Percentiles rank a stretch among this genome's conserved stretches.
These are phyloP conservation scores for Pollenia angustigena DNA, from an alignment of 2,888 invertebrate genomes.

Conservation along the genomic window DNA sequence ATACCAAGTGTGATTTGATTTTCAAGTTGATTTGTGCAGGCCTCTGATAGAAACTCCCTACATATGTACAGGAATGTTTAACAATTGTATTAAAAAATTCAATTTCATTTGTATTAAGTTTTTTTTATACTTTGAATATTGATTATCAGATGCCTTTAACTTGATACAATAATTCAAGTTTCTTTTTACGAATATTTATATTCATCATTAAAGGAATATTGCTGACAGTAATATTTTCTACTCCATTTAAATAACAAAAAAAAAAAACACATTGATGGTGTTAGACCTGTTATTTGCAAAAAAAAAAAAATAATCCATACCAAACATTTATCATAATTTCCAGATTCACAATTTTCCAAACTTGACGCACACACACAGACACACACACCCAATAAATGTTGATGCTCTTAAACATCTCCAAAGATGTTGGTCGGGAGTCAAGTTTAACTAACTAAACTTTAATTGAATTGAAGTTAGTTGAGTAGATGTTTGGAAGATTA, in stretches of 20 bases:
- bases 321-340: slow-evolving; percentile 66
- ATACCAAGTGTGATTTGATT: too few species aligned
- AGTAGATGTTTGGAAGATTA: slow-evolving; percentile 50
- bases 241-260: slow-evolving; percentile 54
- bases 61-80: too few species aligned
- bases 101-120: neutral
- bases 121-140: slow-evolving; percentile 11
- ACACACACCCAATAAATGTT: neutral
- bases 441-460: slow-evolving; percentile 39
- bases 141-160: neutral
- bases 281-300: slow-evolving; percentile 55
- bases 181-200: slow-evolving; percentile 37
- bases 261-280: slow-evolving; percentile 39
- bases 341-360: slow-evolving; percentile 50
- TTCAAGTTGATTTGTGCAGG: too few species aligned
- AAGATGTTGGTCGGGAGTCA: slow-evolving; percentile 19
- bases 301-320: slow-evolving; percentile 27
- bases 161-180: slow-evolving; percentile 50
- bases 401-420: slow-evolving; percentile 49
- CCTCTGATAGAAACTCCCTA: too few species aligned
- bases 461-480: slow-evolving; percentile 56
- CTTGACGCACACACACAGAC: neutral
- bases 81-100: too few species aligned
- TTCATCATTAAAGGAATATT: slow-evolving; percentile 43
- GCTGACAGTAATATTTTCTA: slow-evolving; percentile 67